Evolutionary conservation across 2,888 invertebrate species (phyloP).

Genomic region (Argyresthia albistria): DNA sequence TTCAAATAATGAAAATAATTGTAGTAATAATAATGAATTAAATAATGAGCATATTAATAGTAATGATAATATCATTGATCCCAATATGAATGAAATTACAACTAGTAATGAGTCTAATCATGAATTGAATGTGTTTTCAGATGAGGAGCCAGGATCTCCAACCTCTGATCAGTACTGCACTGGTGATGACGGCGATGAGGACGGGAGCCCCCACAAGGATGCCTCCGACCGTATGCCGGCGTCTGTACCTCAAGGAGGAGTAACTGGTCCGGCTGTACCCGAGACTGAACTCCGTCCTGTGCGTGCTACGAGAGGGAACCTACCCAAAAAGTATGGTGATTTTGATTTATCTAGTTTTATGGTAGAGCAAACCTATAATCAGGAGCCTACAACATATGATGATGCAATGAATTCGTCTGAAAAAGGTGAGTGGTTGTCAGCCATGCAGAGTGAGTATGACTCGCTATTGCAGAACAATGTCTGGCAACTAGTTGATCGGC

Average conservation of each 20-base stretch:
- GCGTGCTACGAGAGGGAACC: neutral
- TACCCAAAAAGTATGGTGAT: neutral
- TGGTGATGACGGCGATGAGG: neutral
- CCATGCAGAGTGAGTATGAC: slow-evolving; percentile 11
- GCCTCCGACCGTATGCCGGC: neutral
- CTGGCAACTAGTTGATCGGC: slow-evolving; percentile 7
- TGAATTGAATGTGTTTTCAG: neutral
- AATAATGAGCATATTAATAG: neutral
- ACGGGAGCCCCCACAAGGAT: neutral
- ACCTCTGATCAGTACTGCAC: neutral
- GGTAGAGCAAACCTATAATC: neutral
- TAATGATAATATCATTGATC: neutral
- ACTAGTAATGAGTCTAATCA: neutral
- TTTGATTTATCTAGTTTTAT: neutral
- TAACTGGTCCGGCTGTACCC: neutral
- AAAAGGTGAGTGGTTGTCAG: slow-evolving; percentile 6
- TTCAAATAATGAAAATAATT: neutral
- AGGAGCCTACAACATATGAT: slow-evolving; percentile 3
- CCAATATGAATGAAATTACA: neutral
- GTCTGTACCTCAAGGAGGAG: neutral
- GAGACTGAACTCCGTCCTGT: neutral
- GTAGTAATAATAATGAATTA: neutral
- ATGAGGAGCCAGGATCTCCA: neutral
- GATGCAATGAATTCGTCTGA: slow-evolving; percentile 2
- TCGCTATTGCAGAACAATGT: slow-evolving; percentile 7